phyloP scores from a whole-genome alignment of 1,140 invertebrate genomes.

The Drosophila tropicalis region DNA sequence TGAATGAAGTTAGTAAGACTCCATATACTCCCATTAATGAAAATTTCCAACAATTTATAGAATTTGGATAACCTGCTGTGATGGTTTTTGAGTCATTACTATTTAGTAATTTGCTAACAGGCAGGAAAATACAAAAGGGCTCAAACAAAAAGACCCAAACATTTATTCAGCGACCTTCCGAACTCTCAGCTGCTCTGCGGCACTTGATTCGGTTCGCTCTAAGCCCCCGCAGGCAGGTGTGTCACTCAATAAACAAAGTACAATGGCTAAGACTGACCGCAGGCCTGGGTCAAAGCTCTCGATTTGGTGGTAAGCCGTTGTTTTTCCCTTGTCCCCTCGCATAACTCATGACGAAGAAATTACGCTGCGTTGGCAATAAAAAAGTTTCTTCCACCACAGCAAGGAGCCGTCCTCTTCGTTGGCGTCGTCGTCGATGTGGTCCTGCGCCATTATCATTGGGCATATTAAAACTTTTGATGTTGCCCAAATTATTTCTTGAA shows the following conservation, averaged over 20 bases:
- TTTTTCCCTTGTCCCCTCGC: not conserved
- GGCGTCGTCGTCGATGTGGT: not conserved
- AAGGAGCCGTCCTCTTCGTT: not conserved
- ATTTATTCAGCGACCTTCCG: not conserved
- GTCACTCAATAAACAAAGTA: conserved; percentile 73
- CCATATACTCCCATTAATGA: not conserved
- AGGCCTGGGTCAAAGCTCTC: conserved; percentile 47
- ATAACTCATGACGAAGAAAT: conserved; percentile 79
- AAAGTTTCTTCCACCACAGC: conserved; percentile 53
- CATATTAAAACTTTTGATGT: conserved; percentile 81
- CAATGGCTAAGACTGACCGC: conserved; percentile 70
- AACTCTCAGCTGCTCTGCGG: not conserved
- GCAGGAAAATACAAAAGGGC: not conserved
- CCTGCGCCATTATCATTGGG: conserved; percentile 73
- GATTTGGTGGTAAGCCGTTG: conserved; percentile 33
- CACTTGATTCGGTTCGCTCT: conserved; percentile 15
- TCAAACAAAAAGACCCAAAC: conserved; percentile 12
- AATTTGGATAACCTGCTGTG: not conserved
- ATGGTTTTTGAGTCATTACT: not conserved
- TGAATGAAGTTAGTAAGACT: not conserved
- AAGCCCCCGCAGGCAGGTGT: conserved; percentile 64
- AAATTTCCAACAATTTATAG: not conserved
- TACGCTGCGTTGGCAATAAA: conserved; percentile 70
- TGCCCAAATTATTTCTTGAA: conserved; percentile 79
- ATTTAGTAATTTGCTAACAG: conserved; percentile 3